These are phyloP conservation scores for Acanthornis magna DNA, from an alignment of 2,797 vertebrate species.

Conservation along the genomic window DNA sequence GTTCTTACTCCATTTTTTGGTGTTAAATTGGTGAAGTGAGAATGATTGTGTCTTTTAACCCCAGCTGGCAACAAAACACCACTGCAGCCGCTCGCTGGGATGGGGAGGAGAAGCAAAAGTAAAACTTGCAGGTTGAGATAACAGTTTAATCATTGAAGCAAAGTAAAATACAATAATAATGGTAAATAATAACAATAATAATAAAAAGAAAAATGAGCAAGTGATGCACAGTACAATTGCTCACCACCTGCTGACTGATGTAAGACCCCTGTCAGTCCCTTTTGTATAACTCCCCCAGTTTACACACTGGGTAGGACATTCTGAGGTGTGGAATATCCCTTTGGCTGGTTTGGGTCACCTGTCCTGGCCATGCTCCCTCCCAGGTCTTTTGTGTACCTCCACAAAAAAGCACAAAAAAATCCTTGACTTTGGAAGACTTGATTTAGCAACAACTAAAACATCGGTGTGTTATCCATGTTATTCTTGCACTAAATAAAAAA, in stretches of 20 bases:
- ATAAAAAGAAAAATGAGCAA: background rate
- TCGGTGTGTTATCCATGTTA: background rate
- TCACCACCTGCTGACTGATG: background rate
- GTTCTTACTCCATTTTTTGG: background rate
- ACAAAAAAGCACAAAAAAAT: background rate
- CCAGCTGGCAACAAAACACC: background rate
- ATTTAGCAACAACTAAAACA: background rate
- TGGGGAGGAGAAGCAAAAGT: background rate
- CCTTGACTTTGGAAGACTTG: background rate
- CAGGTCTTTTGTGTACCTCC: background rate
- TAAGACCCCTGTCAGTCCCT: background rate
- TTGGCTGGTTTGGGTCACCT: background rate
- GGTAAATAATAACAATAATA: background rate
- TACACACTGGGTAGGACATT: background rate
- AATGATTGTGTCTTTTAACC: background rate
- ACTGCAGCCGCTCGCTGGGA: rapidly evolving
- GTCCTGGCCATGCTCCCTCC: background rate
- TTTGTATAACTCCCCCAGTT: background rate
- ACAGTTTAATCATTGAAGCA: background rate
- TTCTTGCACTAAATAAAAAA: background rate
- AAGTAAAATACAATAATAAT: background rate
- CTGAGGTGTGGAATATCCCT: background rate
- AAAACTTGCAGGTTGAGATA: background rate
- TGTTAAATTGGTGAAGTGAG: background rate
- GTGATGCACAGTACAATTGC: background rate